phyloP scores from a whole-genome alignment of 2,797 vertebrate genomes.

The Spondyliosoma cantharus region DNA sequence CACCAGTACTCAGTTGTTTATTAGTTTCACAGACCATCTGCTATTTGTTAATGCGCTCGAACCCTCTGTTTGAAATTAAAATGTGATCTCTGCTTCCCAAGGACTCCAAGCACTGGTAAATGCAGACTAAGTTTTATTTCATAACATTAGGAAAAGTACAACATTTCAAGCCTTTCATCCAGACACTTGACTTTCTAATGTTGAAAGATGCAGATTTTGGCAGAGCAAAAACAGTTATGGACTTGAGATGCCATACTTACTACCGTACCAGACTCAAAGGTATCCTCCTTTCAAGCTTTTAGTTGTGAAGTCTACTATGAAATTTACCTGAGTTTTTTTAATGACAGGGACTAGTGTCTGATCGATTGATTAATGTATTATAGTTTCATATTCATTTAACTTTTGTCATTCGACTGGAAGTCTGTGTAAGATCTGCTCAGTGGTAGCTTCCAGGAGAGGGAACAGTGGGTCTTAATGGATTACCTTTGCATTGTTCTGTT shows the following conservation, averaged over 20 bases:
- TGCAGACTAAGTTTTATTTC: background rate
- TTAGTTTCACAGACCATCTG: constrained; percentile 3
- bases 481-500: background rate
- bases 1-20: background rate
- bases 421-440: background rate
- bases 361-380: background rate
- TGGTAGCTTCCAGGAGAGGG: background rate
- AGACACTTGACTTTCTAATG: background rate
- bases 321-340: background rate
- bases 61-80: constrained; percentile 6
- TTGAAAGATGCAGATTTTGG: background rate
- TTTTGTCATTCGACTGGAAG: background rate
- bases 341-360: background rate
- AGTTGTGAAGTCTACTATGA: background rate
- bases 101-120: background rate
- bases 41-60: constrained; percentile 4
- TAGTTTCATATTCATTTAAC: background rate
- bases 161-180: background rate
- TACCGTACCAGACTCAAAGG: background rate
- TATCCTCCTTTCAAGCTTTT: background rate
- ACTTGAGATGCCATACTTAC: background rate
- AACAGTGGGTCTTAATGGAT: background rate
- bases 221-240: background rate
- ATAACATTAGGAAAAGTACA: background rate
- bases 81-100: background rate